phyloP scores from a whole-genome alignment of 2,797 vertebrate species.

The Pseudochaenichthys georgianus region DNA sequence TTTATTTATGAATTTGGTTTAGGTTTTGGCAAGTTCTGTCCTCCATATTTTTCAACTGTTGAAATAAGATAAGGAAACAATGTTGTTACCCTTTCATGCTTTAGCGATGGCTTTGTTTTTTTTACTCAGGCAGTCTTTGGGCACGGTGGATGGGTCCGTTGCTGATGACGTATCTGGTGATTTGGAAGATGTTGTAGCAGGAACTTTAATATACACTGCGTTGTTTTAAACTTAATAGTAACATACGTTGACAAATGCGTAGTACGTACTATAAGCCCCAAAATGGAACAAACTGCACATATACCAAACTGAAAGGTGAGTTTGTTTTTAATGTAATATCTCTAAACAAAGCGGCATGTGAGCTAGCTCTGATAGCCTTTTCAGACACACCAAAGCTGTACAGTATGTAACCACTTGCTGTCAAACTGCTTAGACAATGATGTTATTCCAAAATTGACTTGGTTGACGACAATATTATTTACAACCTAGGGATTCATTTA shows the following conservation, averaged over 20 bases:
- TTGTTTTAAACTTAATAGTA: slow-evolving; percentile 13
- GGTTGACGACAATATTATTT: rapidly evolving
- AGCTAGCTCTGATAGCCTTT: slow-evolving; percentile 38
- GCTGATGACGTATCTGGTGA: slow-evolving; percentile 56
- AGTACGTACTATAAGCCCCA: slow-evolving; percentile 32
- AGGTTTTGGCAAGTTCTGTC: too few species aligned
- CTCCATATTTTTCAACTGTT: too few species aligned
- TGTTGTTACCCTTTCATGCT: too few species aligned
- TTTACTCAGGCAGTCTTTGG: slow-evolving; percentile 58
- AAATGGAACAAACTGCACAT: slow-evolving; percentile 58
- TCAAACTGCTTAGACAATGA: not conserved
- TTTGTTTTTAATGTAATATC: not conserved
- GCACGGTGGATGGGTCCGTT: slow-evolving; percentile 34
- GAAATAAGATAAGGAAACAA: too few species aligned
- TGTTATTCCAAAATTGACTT: not conserved
- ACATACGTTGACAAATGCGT: slow-evolving; percentile 40
- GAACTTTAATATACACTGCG: slow-evolving; percentile 29
- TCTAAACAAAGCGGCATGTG: slow-evolving; percentile 8
- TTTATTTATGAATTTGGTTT: too few species aligned
- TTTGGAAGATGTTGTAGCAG: slow-evolving; percentile 53
- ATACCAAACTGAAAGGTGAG: slow-evolving; percentile 73
- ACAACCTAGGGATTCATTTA: rapidly evolving
- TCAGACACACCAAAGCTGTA: not conserved
- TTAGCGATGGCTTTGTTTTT: slow-evolving; percentile 19
- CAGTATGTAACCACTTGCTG: slow-evolving; percentile 11